Percentiles rank a stretch among this genome's conserved stretches.
phyloP scores from a whole-genome alignment of 2,888 invertebrate genomes.

The Agrilus biguttatus region DNA sequence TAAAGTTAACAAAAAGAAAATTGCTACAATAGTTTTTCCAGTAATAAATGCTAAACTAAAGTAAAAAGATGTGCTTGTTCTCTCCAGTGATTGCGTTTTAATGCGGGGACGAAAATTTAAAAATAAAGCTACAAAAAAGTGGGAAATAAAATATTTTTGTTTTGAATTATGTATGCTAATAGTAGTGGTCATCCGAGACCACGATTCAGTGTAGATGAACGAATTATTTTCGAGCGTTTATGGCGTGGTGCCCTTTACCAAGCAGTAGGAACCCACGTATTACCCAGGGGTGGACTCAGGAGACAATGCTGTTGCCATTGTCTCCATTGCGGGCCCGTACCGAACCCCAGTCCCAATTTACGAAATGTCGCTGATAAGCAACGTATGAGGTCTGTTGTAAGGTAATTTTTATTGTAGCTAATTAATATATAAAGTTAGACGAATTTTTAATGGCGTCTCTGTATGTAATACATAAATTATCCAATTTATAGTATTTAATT shows the following conservation, averaged over 20 bases:
- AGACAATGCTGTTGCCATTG: conserved; percentile 27
- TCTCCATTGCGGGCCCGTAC: conserved; percentile 34
- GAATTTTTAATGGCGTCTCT: too few relatives aligned
- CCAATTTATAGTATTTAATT: too few relatives aligned
- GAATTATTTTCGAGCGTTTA: conserved; percentile 54
- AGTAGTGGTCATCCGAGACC: background rate
- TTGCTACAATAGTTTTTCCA: too few relatives aligned
- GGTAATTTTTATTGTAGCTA: conserved; percentile 31
- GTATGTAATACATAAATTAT: background rate
- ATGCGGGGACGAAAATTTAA: too few relatives aligned
- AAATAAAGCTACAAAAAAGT: background rate
- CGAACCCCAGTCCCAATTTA: conserved; percentile 13
- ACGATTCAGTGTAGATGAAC: conserved; percentile 39
- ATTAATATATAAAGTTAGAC: too few relatives aligned
- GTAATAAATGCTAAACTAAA: too few relatives aligned
- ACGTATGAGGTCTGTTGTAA: conserved; percentile 46
- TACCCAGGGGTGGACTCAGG: conserved; percentile 17
- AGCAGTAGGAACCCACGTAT: conserved; percentile 21
- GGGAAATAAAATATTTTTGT: too few relatives aligned
- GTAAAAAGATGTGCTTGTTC: too few relatives aligned
- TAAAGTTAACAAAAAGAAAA: too few relatives aligned
- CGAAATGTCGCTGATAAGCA: conserved; percentile 3
- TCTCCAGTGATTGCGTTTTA: too few relatives aligned
- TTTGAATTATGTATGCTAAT: background rate
- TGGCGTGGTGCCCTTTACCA: conserved; percentile 46